Evolutionary conservation across 2,113 vertebrate species (phyloP), one percentile per base, ranked within the genome.

Genomic region (Sarotherodon lohbergeri): DNA sequence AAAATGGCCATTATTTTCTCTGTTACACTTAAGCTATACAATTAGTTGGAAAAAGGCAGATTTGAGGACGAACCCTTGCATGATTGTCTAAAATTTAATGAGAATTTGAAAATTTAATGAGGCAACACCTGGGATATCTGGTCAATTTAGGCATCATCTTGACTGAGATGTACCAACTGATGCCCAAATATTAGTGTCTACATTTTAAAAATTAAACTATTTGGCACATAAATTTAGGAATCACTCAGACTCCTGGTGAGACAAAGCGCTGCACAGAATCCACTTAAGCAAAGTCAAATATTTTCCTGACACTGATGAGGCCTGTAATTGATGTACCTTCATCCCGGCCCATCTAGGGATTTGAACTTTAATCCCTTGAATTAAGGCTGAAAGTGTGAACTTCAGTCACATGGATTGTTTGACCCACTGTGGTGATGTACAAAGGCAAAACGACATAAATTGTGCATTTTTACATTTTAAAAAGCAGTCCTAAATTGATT

Each of bases 301-400:
- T 32, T 61, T 61, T 10, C 27, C 27, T 61, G 57, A 29, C 57
- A 32, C 57, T 54, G 52, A 54, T 22, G 52, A 50, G 11, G 4
- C 41, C 39, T 41, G 9, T 41, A 41, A 41, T 41, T 10, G 9
- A 41, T 41, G 9, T 41, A 11, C 10, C 36, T 39, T 39, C 9
- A 41, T 41, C 39, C 39, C 9, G 39, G 4, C 39, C 10, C 9
- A 41, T 41, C 39, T 41, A 41, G 39, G 10, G 41, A 61, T 61
- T 17, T 61, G 27, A 32, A 6, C 9, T 61, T 32, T 32, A 17
- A 32, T 32, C 27, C 14, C 57, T 2, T 61, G 27, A 61, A 61
- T 5, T 32, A 17, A 61, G 2, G 10, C 10, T 12, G 4, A 43
- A 43, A 61, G 1, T 61, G 27, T 17, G 14, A 9, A 0, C 27